Evolutionary conservation across 2,888 invertebrate genomes (phyloP).

Genomic region (Xanthostigma xanthostigma): DNA sequence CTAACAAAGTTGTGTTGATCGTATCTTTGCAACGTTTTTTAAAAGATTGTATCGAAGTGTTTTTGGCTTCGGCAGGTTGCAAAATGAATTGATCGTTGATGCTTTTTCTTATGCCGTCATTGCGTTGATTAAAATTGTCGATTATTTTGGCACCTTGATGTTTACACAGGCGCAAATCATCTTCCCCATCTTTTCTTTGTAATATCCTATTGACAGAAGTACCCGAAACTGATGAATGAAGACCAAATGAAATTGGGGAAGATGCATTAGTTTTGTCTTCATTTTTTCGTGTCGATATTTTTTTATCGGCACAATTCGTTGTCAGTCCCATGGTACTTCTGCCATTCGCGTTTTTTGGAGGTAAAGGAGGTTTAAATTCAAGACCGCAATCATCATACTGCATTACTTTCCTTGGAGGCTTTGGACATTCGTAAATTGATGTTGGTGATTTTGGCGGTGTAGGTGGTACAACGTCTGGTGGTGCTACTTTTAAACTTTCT

Average conservation of each 20-base stretch:
- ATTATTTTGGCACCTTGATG: background rate
- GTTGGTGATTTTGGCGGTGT: constrained; percentile 37
- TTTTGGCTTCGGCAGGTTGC: constrained; percentile 14
- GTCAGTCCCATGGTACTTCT: constrained; percentile 36
- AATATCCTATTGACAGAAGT: constrained; percentile 33
- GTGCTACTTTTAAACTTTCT: constrained; percentile 33
- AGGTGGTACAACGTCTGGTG: constrained; percentile 55
- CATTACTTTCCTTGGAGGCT: constrained; percentile 38
- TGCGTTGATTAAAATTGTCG: constrained; percentile 1
- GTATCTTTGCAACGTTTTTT: background rate
- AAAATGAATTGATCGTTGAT: constrained; percentile 22
- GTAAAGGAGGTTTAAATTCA: constrained; percentile 25
- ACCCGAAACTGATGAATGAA: constrained; percentile 24
- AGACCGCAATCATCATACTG: constrained; percentile 18
- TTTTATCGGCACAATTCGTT: background rate
- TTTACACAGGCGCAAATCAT: background rate
- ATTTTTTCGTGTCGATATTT: background rate
- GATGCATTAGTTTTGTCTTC: constrained; percentile 15
- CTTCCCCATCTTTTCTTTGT: constrained; percentile 6
- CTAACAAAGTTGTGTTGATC: background rate
- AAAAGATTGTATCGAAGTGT: background rate
- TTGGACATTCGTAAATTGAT: constrained; percentile 43
- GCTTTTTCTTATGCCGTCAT: constrained; percentile 16
- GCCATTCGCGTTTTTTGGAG: constrained; percentile 52
- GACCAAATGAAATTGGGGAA: constrained; percentile 20